Evolutionary conservation across 2,888 invertebrate species (phyloP).

Genomic region (Lottia scabra): DNA sequence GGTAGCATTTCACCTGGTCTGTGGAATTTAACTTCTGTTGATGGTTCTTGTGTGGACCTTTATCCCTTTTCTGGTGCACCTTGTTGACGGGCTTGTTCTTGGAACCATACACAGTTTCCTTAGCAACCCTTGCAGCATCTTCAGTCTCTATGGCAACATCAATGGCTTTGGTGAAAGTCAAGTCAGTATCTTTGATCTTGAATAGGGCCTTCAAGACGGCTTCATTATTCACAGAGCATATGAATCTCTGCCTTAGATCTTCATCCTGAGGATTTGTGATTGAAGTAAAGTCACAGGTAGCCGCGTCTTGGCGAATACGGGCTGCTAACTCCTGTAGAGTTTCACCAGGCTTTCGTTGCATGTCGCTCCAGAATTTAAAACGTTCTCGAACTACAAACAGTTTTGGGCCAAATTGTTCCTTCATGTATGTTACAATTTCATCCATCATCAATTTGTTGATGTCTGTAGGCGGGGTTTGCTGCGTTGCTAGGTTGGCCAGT

Average conservation of each 20-base stretch:
- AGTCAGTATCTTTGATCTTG: not conserved
- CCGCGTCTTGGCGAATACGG: slow-evolving; percentile 3
- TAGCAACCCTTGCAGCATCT: not conserved
- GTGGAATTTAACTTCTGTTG: too few relatives aligned
- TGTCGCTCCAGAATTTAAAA: slow-evolving; percentile 13
- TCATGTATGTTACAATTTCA: not conserved
- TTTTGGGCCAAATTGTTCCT: slow-evolving; percentile 2
- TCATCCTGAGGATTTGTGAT: slow-evolving; percentile 8
- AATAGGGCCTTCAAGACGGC: slow-evolving; percentile 3
- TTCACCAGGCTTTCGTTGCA: slow-evolving; percentile 9
- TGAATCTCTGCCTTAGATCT: slow-evolving; percentile 6
- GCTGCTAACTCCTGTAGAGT: slow-evolving; percentile 7
- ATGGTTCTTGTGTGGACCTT: too few relatives aligned
- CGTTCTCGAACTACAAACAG: slow-evolving; percentile 1
- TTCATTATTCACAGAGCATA: slow-evolving; percentile 8
- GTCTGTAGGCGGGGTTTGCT: slow-evolving; percentile 7
- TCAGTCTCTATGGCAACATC: not conserved
- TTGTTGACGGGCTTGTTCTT: too few relatives aligned
- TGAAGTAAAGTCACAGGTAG: slow-evolving; percentile 10
- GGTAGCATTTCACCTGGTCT: not conserved
- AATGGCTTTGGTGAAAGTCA: not conserved
- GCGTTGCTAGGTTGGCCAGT: not conserved
- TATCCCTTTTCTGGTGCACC: too few relatives aligned
- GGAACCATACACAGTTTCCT: not conserved
- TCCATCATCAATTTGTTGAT: not conserved